phyloP scores from a whole-genome alignment of 2,888 invertebrate species.

The Acheta domesticus region DNA sequence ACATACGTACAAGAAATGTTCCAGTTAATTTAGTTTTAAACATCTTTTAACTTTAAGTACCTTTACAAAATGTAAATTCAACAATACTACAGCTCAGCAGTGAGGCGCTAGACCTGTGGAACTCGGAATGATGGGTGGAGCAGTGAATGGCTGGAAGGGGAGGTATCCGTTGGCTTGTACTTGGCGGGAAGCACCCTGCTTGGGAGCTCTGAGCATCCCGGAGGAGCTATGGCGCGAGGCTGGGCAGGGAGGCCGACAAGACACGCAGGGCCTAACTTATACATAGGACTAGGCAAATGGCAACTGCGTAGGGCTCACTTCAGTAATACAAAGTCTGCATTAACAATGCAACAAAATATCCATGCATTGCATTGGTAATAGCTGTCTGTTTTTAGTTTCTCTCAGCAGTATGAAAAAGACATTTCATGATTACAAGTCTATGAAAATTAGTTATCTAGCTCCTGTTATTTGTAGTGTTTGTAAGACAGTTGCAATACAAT shows the following conservation, averaged over 20 bases:
- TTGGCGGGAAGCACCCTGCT: background rate
- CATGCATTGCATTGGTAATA: too few species aligned
- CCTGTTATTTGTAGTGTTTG: too few species aligned
- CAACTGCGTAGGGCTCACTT: too few species aligned
- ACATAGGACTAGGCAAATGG: too few species aligned
- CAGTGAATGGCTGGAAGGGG: background rate
- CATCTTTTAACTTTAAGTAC: slow-evolving; percentile 1
- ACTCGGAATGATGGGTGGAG: background rate
- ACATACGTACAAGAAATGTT: slow-evolving; percentile 4
- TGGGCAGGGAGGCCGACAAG: background rate
- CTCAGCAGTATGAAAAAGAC: too few species aligned
- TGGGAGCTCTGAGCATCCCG: background rate
- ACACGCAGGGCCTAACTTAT: too few species aligned
- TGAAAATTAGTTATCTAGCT: too few species aligned
- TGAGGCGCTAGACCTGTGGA: background rate
- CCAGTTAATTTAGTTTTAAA: slow-evolving; percentile 7
- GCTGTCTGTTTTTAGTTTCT: too few species aligned
- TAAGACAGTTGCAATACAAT: too few species aligned
- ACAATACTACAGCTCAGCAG: slow-evolving; percentile 18
- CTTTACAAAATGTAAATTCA: slow-evolving; percentile 18
- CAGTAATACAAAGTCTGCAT: too few species aligned
- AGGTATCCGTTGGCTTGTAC: slow-evolving; percentile 18
- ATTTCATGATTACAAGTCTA: too few species aligned
- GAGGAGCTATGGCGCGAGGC: background rate
- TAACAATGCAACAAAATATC: too few species aligned